Percentiles rank a stretch among this genome's conserved stretches.
phyloP scores from a whole-genome alignment of 2,888 invertebrate genomes.

The Spilarctia lutea region DNA sequence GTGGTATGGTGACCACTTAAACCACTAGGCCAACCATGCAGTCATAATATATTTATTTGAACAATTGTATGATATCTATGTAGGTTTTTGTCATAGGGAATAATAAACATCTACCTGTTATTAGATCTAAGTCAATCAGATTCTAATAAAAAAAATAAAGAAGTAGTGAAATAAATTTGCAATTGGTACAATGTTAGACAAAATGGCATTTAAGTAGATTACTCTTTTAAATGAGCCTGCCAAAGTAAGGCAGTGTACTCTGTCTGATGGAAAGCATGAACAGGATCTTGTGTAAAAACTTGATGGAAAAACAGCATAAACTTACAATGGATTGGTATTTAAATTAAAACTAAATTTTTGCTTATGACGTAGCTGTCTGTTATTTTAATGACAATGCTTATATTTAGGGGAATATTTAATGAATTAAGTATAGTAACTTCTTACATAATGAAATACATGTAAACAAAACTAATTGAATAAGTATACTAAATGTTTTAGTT shows the following conservation, averaged over 20 bases:
- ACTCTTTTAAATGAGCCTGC: too few relatives aligned
- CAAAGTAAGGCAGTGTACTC: too few relatives aligned
- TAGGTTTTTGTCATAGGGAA: not conserved
- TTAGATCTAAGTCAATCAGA: not conserved
- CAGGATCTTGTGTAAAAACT: too few relatives aligned
- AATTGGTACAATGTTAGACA: not conserved
- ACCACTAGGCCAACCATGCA: too few relatives aligned
- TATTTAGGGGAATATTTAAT: not conserved
- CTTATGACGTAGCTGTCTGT: not conserved
- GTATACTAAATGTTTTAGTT: not conserved
- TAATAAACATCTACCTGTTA: not conserved
- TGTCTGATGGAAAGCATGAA: too few relatives aligned
- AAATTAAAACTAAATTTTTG: not conserved
- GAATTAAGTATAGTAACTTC: not conserved
- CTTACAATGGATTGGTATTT: not conserved
- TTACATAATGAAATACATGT: not conserved
- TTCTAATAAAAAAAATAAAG: not conserved
- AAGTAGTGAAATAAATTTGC: not conserved
- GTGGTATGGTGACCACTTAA: too few relatives aligned
- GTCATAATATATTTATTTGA: too few relatives aligned
- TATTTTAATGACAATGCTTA: constrained; percentile 1
- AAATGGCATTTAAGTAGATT: not conserved
- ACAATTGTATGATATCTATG: too few relatives aligned
- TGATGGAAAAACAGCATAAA: not conserved
- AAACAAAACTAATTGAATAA: not conserved